phyloP scores from a whole-genome alignment of 2,888 invertebrate species.

The Synergus gifuensis region DNA sequence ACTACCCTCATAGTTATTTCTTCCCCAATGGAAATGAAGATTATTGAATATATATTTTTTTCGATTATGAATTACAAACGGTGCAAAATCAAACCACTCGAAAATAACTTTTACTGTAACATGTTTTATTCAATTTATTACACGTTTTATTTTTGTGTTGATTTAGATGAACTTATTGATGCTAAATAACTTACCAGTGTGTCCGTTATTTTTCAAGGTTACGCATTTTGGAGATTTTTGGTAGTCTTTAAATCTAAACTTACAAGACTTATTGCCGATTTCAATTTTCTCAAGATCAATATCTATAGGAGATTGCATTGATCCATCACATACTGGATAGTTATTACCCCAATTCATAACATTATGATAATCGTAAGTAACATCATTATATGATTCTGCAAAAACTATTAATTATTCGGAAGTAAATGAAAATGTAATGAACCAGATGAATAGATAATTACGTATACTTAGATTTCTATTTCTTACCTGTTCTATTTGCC shows the following conservation, averaged over 20 bases:
- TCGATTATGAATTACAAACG: not conserved
- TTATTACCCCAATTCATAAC: not conserved
- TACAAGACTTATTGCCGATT: not conserved
- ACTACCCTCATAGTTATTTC: not conserved
- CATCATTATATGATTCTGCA: not conserved
- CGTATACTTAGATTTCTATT: too few relatives aligned
- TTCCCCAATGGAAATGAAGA: conserved; percentile 18
- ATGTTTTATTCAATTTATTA: not conserved
- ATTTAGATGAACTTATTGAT: not conserved
- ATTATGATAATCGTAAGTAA: not conserved
- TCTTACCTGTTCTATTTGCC: too few relatives aligned
- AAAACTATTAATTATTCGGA: not conserved
- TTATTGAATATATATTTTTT: not conserved
- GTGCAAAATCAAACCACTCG: not conserved
- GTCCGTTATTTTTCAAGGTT: not conserved
- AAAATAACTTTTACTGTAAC: not conserved
- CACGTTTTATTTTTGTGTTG: too few relatives aligned
- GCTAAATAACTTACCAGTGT: not conserved
- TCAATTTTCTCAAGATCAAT: not conserved
- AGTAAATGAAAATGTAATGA: not conserved
- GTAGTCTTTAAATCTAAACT: not conserved
- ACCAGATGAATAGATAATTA: too few relatives aligned
- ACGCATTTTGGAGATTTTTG: not conserved
- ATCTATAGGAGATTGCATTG: not conserved
- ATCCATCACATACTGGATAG: not conserved